A percentile compares a stretch with the other conserved stretches of the same genome.
phyloP scores from a whole-genome alignment of 2,888 invertebrate species.

The Charanyca ferruginea region DNA sequence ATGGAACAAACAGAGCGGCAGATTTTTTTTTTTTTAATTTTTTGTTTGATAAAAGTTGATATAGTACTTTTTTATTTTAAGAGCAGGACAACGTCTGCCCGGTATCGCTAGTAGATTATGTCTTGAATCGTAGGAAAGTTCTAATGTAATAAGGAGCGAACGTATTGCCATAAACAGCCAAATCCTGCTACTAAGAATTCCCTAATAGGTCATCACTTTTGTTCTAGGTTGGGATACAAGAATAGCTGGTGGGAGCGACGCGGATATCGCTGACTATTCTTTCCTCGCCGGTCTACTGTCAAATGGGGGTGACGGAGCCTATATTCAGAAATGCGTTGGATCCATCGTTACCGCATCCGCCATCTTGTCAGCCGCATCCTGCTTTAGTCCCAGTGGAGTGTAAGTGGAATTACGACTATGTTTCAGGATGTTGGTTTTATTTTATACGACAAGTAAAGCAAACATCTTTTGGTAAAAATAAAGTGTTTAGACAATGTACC shows the following conservation, averaged over 20 bases:
- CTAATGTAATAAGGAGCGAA: too few species aligned
- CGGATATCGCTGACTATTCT: slow-evolving; percentile 73
- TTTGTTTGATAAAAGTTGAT: too few species aligned
- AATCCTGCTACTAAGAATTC: background rate
- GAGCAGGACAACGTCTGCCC: too few species aligned
- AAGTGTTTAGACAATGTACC: too few species aligned
- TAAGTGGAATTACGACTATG: slow-evolving; percentile 62
- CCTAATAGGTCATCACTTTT: background rate
- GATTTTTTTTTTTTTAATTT: too few species aligned
- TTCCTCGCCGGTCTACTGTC: slow-evolving; percentile 76
- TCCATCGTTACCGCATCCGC: slow-evolving; percentile 74
- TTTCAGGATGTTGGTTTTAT: background rate
- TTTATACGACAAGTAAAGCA: too few species aligned
- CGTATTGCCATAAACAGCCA: too few species aligned
- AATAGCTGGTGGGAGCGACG: slow-evolving; percentile 77
- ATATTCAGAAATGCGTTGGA: slow-evolving; percentile 79
- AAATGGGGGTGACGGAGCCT: slow-evolving; percentile 70
- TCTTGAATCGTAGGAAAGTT: too few species aligned
- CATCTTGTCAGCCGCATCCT: slow-evolving; percentile 82
- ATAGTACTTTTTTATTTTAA: too few species aligned
- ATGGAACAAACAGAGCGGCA: too few species aligned
- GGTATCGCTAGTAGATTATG: too few species aligned
- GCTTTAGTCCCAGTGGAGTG: slow-evolving; percentile 74
- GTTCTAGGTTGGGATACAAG: slow-evolving; percentile 57
- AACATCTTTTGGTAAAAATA: too few species aligned